phyloP scores from a whole-genome alignment of 2,888 invertebrate genomes.

The Pseudoips prasinana region DNA sequence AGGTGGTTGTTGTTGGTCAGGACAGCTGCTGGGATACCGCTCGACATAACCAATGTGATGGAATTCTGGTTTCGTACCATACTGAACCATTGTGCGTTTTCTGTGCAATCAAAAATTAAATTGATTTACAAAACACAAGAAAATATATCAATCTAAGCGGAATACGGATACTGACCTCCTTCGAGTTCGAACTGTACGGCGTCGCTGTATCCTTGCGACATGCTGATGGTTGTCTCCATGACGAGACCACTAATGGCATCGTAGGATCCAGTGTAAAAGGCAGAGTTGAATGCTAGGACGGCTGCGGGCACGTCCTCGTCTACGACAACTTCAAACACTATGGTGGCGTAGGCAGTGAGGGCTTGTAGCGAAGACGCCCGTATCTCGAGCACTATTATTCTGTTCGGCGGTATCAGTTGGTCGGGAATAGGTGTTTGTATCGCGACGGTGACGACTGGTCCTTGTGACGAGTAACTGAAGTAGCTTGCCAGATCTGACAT shows the following conservation, averaged over 20 bases:
- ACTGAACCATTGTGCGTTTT: slow-evolving; percentile 11
- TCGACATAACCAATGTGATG: slow-evolving; percentile 7
- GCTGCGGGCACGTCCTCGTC: slow-evolving; percentile 5
- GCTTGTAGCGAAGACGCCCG: slow-evolving; percentile 33
- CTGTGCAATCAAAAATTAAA: slow-evolving; percentile 5
- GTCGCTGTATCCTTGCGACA: slow-evolving; percentile 29
- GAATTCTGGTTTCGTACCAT: slow-evolving; percentile 4
- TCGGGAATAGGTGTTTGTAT: slow-evolving; percentile 31
- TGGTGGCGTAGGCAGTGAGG: slow-evolving; percentile 32
- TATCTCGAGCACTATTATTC: slow-evolving; percentile 33
- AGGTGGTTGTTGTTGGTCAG: slow-evolving; percentile 26
- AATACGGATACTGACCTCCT: slow-evolving; percentile 31
- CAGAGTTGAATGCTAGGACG: slow-evolving; percentile 14
- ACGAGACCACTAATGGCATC: slow-evolving; percentile 17
- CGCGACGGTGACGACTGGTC: slow-evolving; percentile 13
- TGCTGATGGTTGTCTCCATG: slow-evolving; percentile 20
- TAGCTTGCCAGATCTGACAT: slow-evolving; percentile 22
- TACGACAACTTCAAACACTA: slow-evolving; percentile 31
- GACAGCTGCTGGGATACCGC: slow-evolving; percentile 16
- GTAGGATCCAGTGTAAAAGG: slow-evolving; percentile 37
- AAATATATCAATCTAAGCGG: not conserved
- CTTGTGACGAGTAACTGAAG: slow-evolving; percentile 17
- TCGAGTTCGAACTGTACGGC: slow-evolving; percentile 32
- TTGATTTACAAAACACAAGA: not conserved
- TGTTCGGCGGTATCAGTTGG: slow-evolving; percentile 29